Evolutionary conservation across 2,113 vertebrate genomes (phyloP).

Genomic region (Siphamia tubifer): DNA sequence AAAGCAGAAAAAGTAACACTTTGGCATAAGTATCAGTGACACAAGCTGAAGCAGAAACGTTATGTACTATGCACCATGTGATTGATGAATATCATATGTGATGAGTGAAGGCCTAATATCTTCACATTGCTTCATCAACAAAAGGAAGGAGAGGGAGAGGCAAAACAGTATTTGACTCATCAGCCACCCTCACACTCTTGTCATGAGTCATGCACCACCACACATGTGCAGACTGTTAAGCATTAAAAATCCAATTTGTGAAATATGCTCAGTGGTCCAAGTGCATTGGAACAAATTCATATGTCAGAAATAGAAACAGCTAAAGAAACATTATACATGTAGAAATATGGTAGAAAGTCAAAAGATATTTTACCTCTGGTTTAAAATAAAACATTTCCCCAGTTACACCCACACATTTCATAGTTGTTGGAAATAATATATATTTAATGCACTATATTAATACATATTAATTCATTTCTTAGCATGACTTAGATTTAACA

Average conservation of each 20-base stretch:
- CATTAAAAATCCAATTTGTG: background rate
- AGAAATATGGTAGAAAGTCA: background rate
- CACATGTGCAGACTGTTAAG: constrained; percentile 29
- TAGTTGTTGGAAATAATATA: no score
- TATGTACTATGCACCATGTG: background rate
- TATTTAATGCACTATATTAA: no score
- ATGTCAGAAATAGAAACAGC: background rate
- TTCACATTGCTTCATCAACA: constrained; percentile 32
- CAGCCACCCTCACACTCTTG: constrained; percentile 20
- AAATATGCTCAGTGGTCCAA: constrained; percentile 23
- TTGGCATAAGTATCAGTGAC: no score
- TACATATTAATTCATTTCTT: no score
- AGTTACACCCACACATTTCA: no score
- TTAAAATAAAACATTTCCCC: background rate
- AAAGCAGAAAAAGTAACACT: no score
- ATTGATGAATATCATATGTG: constrained; percentile 33
- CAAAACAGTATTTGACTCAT: constrained; percentile 38
- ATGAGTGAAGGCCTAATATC: constrained; percentile 11
- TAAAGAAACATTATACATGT: background rate
- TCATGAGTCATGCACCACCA: constrained; percentile 41
- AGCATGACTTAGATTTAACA: no score
- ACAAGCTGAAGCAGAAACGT: no score
- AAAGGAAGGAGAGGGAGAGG: constrained; percentile 7
- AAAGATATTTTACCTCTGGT: background rate
- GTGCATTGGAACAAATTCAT: background rate